Base-by-base conservation (phyloP, 2,888 invertebrate genomes). In the Horisme vitalbata region DNA sequence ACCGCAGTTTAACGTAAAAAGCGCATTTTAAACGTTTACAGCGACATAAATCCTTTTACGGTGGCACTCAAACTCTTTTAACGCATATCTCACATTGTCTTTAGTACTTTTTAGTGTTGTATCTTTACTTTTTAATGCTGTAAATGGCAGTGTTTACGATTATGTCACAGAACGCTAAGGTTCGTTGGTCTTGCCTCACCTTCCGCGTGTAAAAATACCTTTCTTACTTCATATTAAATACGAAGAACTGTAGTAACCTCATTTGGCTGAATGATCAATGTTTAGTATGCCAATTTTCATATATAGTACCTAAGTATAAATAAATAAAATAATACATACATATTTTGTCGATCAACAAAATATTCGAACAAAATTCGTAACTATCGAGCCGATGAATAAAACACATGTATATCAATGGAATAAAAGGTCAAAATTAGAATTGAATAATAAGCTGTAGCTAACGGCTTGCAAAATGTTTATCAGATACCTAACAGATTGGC, bases 61-160 rank as follows among this genome's bases (percentile, higher is more conserved):
- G 46, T 47, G 30, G 47, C 39, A 39, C 44, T 49, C 49, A 44
- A 49, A 49, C 49, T 47, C 44, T 52, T 52, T n/a, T 51, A 46
- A 44, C 35, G 38, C 46, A 46, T 52, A 46, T 46, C 46, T 44
- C 39, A 47, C 47, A 44, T 49, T 44, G 44, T 45, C 39, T 44
- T 41, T 38, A 48, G 30, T 41, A 28, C 21, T 34, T 48, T 38
- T 37, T 37, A 63, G 38, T 49, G 35, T 13, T 39, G 27, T 39
- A 33, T 28, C 34, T 35, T 41, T 45, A 36, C 15, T 34, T 20
- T 45, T 45, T 37, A 24, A 13, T 31, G 47, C 47, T 48, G 36
- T 54, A 50, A 57, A 55, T 57, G 54, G 57, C 31, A 41, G 38
- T 50, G 49, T 57, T 57, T 57, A 57, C 52, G 52, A 48, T 57